Percentiles rank a stretch among this genome's conserved stretches.
Conservation (phyloP, 2,888 invertebrate species). For the Drosophila melanocephala region DNA sequence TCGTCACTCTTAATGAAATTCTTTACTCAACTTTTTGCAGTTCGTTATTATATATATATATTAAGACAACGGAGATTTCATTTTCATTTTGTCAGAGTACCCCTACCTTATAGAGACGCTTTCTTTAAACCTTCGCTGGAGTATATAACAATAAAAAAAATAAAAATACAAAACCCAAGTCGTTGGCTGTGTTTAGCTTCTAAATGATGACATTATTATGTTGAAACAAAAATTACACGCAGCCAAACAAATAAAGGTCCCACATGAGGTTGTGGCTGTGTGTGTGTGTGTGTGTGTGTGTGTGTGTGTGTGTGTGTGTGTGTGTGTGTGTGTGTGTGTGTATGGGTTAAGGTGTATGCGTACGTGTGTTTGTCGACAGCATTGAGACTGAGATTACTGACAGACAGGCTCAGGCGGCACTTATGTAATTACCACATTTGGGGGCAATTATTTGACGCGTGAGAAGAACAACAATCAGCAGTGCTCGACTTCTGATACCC, state of each 20-base stretch:
- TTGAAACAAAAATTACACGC: conserved; percentile 21
- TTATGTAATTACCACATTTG: conserved; percentile 58
- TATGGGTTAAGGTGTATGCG: background rate
- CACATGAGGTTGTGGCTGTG: conserved; percentile 9
- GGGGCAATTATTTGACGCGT: conserved; percentile 31
- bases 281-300: background rate
- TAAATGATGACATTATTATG: conserved; percentile 54
- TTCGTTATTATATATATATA: background rate
- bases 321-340: background rate
- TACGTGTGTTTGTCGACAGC: conserved; percentile 14
- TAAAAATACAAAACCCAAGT: conserved; percentile 21
- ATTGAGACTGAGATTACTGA: conserved; percentile 43
- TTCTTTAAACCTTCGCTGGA: background rate
- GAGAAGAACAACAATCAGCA: background rate
- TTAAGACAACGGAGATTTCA: background rate
- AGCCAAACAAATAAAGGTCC: conserved; percentile 17
- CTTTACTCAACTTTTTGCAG: background rate
- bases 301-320: background rate
- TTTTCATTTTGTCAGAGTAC: background rate
- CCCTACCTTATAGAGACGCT: background rate
- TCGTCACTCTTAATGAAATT: background rate
- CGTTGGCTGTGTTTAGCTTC: conserved; percentile 20
- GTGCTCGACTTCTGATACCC: background rate
- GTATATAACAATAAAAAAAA: background rate
- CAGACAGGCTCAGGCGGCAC: conserved; percentile 50